Evolutionary conservation across 2,797 vertebrate species (phyloP).

Genomic region (Syndactyla subalaris): DNA sequence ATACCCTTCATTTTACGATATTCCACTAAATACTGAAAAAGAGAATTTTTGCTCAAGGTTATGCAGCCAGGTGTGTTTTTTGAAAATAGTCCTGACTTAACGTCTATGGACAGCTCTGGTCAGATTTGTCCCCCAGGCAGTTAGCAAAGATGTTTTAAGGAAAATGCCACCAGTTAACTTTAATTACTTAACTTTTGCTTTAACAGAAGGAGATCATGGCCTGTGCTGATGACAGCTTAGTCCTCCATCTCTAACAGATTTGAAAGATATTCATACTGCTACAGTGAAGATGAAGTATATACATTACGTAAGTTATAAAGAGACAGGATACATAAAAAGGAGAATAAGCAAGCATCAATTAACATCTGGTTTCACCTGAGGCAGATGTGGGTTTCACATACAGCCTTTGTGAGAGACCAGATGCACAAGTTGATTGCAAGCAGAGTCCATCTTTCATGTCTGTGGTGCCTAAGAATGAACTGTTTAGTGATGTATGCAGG

Average conservation of each 20-base stretch:
- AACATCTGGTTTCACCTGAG: slow-evolving; percentile 18
- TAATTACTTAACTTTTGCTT: neutral
- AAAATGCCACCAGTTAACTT: neutral
- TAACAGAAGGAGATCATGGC: neutral
- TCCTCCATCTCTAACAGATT: neutral
- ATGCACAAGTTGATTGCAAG: neutral
- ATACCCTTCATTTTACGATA: neutral
- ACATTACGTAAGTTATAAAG: neutral
- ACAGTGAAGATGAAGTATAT: neutral
- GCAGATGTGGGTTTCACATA: neutral
- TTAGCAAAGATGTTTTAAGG: neutral
- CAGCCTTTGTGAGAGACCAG: neutral
- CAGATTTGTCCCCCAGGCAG: neutral
- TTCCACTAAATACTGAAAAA: neutral
- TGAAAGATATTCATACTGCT: neutral
- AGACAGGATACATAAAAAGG: neutral
- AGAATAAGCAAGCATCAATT: neutral
- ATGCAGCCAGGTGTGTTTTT: neutral
- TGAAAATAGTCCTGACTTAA: neutral
- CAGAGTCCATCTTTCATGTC: neutral
- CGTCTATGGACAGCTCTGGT: neutral
- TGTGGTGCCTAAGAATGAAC: fast-evolving
- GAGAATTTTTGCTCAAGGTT: neutral
- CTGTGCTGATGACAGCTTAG: neutral
- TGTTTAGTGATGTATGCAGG: neutral